phyloP scores from a whole-genome alignment of 2,113 vertebrate species.

The Coptodon rendalli region DNA sequence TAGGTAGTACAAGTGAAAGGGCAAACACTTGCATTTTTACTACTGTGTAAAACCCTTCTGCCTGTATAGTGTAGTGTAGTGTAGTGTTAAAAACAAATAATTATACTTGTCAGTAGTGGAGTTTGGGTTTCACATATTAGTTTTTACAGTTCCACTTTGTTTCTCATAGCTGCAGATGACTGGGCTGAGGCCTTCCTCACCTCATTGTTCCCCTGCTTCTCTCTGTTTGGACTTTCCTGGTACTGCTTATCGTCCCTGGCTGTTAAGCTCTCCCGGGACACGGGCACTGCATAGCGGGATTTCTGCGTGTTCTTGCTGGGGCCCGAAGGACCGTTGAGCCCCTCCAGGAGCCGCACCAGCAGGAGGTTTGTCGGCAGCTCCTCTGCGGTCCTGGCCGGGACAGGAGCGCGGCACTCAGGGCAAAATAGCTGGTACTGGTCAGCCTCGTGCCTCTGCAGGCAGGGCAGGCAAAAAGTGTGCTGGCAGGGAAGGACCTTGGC shows the following conservation, averaged over 20 bases:
- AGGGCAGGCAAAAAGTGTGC: slow-evolving; percentile 89
- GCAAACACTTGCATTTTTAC: not conserved
- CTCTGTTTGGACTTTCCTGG: slow-evolving; percentile 64
- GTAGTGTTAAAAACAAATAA: not conserved
- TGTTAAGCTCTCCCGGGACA: slow-evolving; percentile 54
- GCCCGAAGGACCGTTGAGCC: slow-evolving; percentile 57
- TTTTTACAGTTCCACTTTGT: not conserved
- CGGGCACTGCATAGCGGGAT: slow-evolving; percentile 53
- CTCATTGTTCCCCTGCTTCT: slow-evolving; percentile 57
- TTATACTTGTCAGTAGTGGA: not conserved
- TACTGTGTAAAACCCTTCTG: not conserved
- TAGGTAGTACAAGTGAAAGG: not conserved
- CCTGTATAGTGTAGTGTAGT: not conserved
- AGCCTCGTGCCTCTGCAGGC: slow-evolving; percentile 81
- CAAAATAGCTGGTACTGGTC: slow-evolving; percentile 79
- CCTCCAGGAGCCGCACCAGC: slow-evolving; percentile 81
- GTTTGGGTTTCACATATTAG: not conserved
- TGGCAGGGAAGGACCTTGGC: slow-evolving; percentile 95
- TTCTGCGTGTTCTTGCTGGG: slow-evolving; percentile 54
- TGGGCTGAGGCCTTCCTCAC: slow-evolving; percentile 31
- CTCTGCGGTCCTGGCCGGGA: slow-evolving; percentile 74
- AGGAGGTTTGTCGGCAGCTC: slow-evolving; percentile 86
- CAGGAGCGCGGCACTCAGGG: slow-evolving; percentile 81
- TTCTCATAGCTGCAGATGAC: not conserved
- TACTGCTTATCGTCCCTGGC: slow-evolving; percentile 60